A percentile compares a stretch with the other conserved stretches of the same genome.
Evolutionary conservation across 2,888 invertebrate species (phyloP).

Genomic region (Bruchidius siliquastri): DNA sequence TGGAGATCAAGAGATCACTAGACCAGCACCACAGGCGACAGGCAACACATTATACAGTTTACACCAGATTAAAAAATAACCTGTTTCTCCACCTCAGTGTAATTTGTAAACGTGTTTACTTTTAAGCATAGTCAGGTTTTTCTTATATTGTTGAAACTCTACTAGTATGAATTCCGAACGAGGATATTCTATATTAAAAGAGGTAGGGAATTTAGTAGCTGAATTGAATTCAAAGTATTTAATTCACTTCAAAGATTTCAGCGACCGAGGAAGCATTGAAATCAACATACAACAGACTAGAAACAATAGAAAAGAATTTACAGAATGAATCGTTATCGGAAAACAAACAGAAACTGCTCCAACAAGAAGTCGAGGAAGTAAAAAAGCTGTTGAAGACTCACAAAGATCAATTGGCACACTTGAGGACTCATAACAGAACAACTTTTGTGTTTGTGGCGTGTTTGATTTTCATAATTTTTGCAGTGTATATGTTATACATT

Average conservation of each 20-base stretch:
- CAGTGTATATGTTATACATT: slow-evolving; percentile 36
- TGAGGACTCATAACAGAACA: slow-evolving; percentile 37
- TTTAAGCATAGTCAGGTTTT: no score
- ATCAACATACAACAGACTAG: slow-evolving; percentile 33
- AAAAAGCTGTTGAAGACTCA: slow-evolving; percentile 38
- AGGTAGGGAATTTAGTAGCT: not conserved
- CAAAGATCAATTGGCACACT: slow-evolving; percentile 36
- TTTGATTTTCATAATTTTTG: slow-evolving; percentile 34
- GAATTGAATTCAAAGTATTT: not conserved
- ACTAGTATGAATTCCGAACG: not conserved
- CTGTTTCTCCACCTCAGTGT: no score
- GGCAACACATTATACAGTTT: no score
- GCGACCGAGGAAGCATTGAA: slow-evolving; percentile 39
- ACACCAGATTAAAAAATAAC: no score
- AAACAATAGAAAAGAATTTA: slow-evolving; percentile 35
- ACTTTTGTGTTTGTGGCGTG: slow-evolving; percentile 35
- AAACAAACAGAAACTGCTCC: slow-evolving; percentile 30
- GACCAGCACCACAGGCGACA: no score
- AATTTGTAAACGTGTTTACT: no score
- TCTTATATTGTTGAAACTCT: not conserved
- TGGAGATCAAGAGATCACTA: no score
- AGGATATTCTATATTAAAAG: not conserved
- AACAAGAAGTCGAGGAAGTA: slow-evolving; percentile 38
- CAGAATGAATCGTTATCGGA: slow-evolving; percentile 26
- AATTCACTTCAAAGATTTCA: slow-evolving; percentile 28